Percentiles rank a stretch among this genome's conserved stretches.
Conservation (phyloP, 2,797 vertebrate species). For the Peromyscus eremicus region DNA sequence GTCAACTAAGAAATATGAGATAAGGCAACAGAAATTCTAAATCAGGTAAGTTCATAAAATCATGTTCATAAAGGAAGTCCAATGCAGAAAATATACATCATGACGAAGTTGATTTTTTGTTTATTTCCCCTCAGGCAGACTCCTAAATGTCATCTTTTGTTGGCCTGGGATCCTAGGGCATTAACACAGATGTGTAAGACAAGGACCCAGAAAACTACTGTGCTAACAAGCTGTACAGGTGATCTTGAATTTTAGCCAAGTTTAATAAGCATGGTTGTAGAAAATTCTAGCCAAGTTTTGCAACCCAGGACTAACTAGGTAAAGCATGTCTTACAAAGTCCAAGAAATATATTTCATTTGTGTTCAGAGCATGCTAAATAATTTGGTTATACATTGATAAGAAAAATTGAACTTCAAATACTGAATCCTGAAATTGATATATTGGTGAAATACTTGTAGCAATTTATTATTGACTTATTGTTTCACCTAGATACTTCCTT, state of each 20-base stretch:
- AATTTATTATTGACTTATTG: conserved; percentile 5
- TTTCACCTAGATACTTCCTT: conserved; percentile 43
- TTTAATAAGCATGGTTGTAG: not conserved
- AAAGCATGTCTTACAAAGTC: not conserved
- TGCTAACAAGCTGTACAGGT: not conserved
- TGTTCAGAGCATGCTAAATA: not conserved
- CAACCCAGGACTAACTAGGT: not conserved
- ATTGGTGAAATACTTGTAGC: not conserved
- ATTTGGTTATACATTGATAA: conserved; percentile 16
- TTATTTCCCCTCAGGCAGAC: not conserved
- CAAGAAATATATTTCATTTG: conserved; percentile 11
- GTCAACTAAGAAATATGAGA: not conserved
- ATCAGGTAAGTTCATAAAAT: not conserved
- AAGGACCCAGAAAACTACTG: not conserved
- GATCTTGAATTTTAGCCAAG: conserved; percentile 31
- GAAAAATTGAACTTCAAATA: conserved; percentile 57
- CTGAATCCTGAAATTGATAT: conserved; percentile 25
- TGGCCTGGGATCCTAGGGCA: not conserved
- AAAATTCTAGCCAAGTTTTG: conserved; percentile 42
- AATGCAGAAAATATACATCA: not conserved
- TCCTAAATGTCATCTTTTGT: not conserved
- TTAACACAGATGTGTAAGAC: not conserved
- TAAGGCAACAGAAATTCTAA: conserved; percentile 26
- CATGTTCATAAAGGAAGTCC: not conserved
- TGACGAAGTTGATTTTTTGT: not conserved